Base-by-base conservation (phyloP, 2,888 invertebrate species). In the Habrosyne pyritoides region DNA sequence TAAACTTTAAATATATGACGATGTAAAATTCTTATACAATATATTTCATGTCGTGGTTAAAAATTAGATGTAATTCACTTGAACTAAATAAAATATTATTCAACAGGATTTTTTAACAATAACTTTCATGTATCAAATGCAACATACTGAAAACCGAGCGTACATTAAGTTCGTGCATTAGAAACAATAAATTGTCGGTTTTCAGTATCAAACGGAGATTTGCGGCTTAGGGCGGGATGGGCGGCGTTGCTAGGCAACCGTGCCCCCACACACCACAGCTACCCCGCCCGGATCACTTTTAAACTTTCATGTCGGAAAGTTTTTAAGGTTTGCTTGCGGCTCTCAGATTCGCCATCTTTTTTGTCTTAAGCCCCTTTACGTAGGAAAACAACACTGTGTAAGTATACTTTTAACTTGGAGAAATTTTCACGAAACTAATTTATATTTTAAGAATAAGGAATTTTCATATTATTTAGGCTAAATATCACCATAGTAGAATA, bases 221-320 rank as follows among this genome's bases (percentile, higher is more conserved):
- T 89, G 87, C 80, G 85, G 87, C 79, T 84, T 75, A 74, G 83
- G 83, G 81, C 75, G 84, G 84, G 79, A 72, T 73, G 86, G 84
- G 84, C 71, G 86, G 84, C 81, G 88, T 90, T 86, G 87, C 89
- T 75, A 79, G 70, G 90, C 89, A 89, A 90, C 91, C 76, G 65
- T 65, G 73, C 69, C 59, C 66, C 72, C 69, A 62, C 60, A 72
- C 62, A 54, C 63, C 67, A 59, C 53, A 68, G 71, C 64, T 59
- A 66, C 79, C 75, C 73, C 77, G 71, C 76, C 73, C 79, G 80
- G 86, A 90, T 89, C 91, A 91, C 91, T 92, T 92, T 92, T 92
- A 91, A 92, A 92, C 91, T 92, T 92, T 91, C 90, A 91, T 91
- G 90, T 89, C 87, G 87, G 83, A 87, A 91, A 91, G 87, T 91